Base-by-base conservation (phyloP, 2,888 invertebrate species). In the Amphipyra berbera region DNA sequence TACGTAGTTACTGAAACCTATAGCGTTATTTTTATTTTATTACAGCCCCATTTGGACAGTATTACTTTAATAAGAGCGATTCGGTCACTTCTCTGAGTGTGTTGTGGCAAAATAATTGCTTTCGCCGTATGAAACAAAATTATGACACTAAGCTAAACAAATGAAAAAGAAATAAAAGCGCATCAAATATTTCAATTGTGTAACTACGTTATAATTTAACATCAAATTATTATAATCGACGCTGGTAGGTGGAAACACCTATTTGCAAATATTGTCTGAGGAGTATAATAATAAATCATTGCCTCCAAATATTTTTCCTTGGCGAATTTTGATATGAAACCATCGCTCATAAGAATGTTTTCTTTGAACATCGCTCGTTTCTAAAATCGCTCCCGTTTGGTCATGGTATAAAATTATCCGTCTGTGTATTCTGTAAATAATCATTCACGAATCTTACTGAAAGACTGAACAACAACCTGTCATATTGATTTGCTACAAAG, bases 381-480 rank as follows among this genome's bases (percentile, higher is more conserved):
- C 64, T 69, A 67, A 64, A 61, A 56, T 62, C 45, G 47, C 46
- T 55, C 46, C 46, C 64, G 45, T 68, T 65, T 66, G 53, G 63
- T 73, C 68, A 70, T 50, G 14, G 50, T 63, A 62, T 59, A 52
- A 63, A 68, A 65, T 67, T 64, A 65, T 67, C 59, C 54, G 47
- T 49, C 46, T 60, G 56, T 71, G 57, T 59, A 50, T 64, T 59
- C 62, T 62, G 62, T 65, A 67, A 68, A 73, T 61, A 76, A 48
- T 59, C 38, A 76, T 61, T 76, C 63, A 56, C 35, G 38, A 65
- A 53, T 12, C 37, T 8, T 41, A 15, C 49, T 41, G 40, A 42
- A 52, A 68, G 60, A 64, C 53, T 71, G 54, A 74, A 68, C 68
- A 76, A 73, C 42, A 64, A 59, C 62, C 41, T 57, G 54, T 68